Conservation (phyloP, 2,113 vertebrate genomes). For the Theristicus caerulescens region DNA sequence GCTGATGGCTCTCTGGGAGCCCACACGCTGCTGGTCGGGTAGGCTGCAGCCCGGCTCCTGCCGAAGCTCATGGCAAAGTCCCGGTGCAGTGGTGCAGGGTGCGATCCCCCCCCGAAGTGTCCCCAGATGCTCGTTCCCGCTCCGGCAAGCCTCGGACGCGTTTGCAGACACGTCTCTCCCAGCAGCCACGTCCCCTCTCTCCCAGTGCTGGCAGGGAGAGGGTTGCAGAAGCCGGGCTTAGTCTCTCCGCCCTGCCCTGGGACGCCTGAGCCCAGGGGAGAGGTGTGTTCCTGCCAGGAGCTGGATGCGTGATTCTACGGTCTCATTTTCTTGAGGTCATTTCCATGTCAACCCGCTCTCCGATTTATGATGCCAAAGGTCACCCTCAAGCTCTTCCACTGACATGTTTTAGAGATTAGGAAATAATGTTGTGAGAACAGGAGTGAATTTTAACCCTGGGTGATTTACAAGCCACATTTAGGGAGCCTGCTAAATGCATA, state of each 20-base stretch:
- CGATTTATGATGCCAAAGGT: slow-evolving; percentile 49
- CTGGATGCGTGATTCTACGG: background rate
- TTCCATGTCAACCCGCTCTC: background rate
- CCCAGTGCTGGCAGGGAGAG: background rate
- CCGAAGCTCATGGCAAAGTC: background rate
- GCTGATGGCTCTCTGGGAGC: background rate
- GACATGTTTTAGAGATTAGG: slow-evolving; percentile 53
- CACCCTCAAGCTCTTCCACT: slow-evolving; percentile 1
- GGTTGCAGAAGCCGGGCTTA: background rate
- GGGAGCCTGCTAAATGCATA: background rate
- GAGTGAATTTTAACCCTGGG: background rate
- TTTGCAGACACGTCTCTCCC: background rate
- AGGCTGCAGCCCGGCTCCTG: background rate
- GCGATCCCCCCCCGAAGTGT: background rate
- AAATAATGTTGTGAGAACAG: slow-evolving; percentile 16
- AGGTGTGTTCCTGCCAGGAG: background rate
- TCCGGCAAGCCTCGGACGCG: background rate
- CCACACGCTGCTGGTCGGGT: background rate
- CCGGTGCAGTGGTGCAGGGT: background rate
- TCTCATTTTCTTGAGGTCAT: slow-evolving; percentile 17
- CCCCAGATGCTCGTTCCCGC: background rate
- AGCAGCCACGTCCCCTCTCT: background rate
- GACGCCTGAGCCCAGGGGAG: background rate
- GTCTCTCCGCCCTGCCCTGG: background rate
- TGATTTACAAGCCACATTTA: background rate